These are phyloP conservation scores for Noturus placidus DNA, from an alignment of 2,113 vertebrate genomes.

Conservation along the genomic window DNA sequence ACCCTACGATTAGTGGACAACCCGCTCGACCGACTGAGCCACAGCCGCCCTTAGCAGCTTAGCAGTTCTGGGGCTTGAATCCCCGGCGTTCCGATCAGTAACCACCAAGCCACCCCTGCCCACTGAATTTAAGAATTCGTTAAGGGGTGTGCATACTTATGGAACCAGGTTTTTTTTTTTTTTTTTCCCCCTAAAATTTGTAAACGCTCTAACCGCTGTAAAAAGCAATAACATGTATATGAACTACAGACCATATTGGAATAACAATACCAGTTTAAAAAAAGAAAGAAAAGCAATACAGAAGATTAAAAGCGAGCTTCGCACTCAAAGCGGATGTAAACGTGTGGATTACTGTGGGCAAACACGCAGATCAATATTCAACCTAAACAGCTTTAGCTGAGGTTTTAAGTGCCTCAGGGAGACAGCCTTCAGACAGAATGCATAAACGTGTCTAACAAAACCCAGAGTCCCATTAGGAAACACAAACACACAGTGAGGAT, in stretches of 20 bases:
- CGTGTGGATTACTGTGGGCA: not conserved
- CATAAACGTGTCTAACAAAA: not conserved
- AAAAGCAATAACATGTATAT: not conserved
- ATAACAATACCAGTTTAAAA: not conserved
- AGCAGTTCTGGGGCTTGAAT: too few species aligned
- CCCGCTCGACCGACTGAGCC: too few species aligned
- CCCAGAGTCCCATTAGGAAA: not conserved
- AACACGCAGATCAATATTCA: not conserved
- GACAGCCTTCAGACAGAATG: slow-evolving; percentile 3
- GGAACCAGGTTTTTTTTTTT: not conserved
- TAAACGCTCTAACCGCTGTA: not conserved
- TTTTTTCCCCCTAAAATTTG: not conserved
- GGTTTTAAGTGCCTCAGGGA: not conserved
- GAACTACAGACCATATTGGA: not conserved
- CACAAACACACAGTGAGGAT: not conserved
- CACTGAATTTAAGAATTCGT: too few species aligned
- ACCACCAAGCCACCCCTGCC: too few species aligned
- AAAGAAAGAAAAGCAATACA: not conserved
- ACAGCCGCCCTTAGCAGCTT: too few species aligned
- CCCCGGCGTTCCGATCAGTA: too few species aligned
- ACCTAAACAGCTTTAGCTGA: not conserved
- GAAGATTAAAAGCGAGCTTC: not conserved
- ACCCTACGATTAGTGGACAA: too few species aligned
- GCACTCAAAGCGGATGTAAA: not conserved
- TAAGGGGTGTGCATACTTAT: not conserved